Evolutionary conservation across 2,797 vertebrate genomes (phyloP), one percentile per base, ranked within the genome.

Genomic region (Heliangelus exortis): DNA sequence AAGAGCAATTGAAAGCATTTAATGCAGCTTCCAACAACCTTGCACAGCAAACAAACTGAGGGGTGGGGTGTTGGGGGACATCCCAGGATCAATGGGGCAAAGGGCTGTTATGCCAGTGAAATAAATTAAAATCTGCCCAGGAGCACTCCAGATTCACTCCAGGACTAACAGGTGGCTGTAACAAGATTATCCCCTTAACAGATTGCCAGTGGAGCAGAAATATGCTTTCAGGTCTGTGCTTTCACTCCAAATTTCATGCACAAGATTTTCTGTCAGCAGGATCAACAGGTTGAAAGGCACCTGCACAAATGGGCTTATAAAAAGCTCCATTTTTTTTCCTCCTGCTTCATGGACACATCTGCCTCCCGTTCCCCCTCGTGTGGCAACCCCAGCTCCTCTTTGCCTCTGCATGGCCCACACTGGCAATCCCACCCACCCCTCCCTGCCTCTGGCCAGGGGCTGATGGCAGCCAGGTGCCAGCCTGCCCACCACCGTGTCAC

Each of bases 241-340:
- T 88, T 78, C 89, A 16, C 80, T 84, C 80, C 62, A 48, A 3
- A 62, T 85, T 81, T 83, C 76, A 90, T 45, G 90, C 61, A 31
- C 0, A 0, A 85, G 90, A 23, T 72, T 74, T 94, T 90, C 58
- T 41, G 62, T 63, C 28, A 0, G 65, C 57, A n/a, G 74, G 59
- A 86, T 66, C 73, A 91, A 81, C 0, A 1, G 41, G 69, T 86
- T 89, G 45, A 85, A 89, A 84, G 34, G 61, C 53, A 50, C 68
- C 78, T 77, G 21, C 65, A 65, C 89, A 93, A 94, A 84, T 0
- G 9, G 66, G 47, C 51, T 94, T 85, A 48, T 34, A 41, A 72
- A 85, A 34, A 83, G 11, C 66, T 81, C 82, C 58, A 13, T 41
- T 41, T 41, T 41, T 59, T 59, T 36, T 73, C 43, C 67, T 33